Base-by-base conservation (phyloP, 2,797 vertebrate species). In the Fratercula arctica region DNA sequence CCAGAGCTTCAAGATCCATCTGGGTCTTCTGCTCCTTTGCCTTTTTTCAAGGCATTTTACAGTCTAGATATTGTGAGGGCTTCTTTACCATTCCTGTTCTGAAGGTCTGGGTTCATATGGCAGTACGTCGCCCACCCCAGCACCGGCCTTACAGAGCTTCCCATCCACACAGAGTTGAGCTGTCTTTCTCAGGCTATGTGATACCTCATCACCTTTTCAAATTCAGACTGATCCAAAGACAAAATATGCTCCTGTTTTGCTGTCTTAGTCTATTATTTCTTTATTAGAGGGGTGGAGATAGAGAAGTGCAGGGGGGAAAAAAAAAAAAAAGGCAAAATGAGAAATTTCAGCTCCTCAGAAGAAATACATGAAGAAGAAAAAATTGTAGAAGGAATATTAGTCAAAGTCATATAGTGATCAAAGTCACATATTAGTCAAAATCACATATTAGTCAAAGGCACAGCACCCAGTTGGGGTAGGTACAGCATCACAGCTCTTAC, bases 241-340 rank as follows among this genome's bases (percentile, higher is more conserved):
- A 84, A 72, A 81, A 76, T 4, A 19, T 0, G 2, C 25, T 74
- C 19, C 46, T 29, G 4, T 39, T 78, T 50, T 70, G 7, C 39
- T 66, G 46, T 73, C 29, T 59, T 54, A 10, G 18, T 84, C 24
- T 75, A 3, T 15, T 46, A 15, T 29, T 50, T 26, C 13, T 57
- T 68, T 37, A n/a, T 26, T 85, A 69, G 26, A 54, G 8, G 10
- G 4, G 10, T 72, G 31, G 23, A 50, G 23, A 64, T 21, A 21
- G 48, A 80, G n/a, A 59, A 77, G 18, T 5, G 3, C 3, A 2
- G 13, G 8, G 25, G 9, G 1, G 9, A 17, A 0, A 3, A 4
- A 8, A n/a, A 46, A 39, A 39, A 39, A 39, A 39, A 46, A 8
- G 5, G 3, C 15, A 57, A 83, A 84, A 67, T 1, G 15, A 18